Conservation (phyloP, 2,113 vertebrate species). For the Eleginops maclovinus region DNA sequence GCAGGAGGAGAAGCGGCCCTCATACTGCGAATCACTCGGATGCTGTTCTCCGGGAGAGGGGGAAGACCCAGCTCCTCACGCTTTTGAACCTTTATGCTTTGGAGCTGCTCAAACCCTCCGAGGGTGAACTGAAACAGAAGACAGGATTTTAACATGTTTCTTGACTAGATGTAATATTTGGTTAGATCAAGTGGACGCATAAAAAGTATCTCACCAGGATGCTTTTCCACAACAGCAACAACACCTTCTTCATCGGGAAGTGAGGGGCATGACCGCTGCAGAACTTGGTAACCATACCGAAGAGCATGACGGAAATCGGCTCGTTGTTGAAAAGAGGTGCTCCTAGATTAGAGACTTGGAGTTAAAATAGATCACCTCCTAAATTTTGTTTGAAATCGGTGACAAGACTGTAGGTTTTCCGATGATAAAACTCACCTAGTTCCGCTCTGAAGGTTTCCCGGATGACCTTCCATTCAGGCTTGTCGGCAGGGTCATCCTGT, state of each 20-base stretch:
- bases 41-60: conserved; percentile 95
- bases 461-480: conserved; percentile 90
- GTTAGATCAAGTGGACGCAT: neutral
- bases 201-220: conserved; percentile 89
- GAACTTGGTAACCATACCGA: conserved; percentile 98
- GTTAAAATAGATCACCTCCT: neutral
- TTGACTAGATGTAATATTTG: neutral
- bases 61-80: conserved; percentile 89
- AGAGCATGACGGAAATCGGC: conserved; percentile 96
- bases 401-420: neutral
- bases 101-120: conserved; percentile 96
- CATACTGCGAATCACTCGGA: conserved; percentile 96
- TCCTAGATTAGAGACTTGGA: conserved; percentile 77
- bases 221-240: conserved; percentile 95
- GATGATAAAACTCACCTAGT: conserved; percentile 84
- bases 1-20: conserved; percentile 95
- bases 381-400: neutral
- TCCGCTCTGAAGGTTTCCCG: conserved; percentile 94
- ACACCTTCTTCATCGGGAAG: conserved; percentile 98
- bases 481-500: conserved; percentile 91
- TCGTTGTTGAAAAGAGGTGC: conserved; percentile 93
- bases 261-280: conserved; percentile 97
- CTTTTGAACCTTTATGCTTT: conserved; percentile 91
- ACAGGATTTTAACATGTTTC: neutral
- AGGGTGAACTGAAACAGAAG: conserved; percentile 88